Evolutionary conservation across 1,140 invertebrate species (phyloP).

Genomic region (Solenopsis fugax): DNA sequence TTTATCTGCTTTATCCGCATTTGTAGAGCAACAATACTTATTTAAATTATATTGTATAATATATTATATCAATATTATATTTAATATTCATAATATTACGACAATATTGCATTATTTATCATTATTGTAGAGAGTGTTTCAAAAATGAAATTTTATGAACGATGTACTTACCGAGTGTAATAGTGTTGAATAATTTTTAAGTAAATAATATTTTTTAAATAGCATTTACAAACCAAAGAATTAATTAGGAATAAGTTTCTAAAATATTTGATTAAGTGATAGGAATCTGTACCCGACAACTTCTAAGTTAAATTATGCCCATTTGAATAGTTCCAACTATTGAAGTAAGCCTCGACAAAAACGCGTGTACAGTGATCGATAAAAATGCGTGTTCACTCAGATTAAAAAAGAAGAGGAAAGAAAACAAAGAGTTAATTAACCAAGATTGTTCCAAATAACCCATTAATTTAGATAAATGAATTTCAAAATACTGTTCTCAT

Average conservation of each 20-base stretch:
- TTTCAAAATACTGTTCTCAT: not conserved
- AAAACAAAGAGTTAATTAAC: not conserved
- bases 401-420: constrained; percentile 17
- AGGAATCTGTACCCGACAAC: constrained; percentile 21
- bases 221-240: not conserved
- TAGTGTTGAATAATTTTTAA: constrained; percentile 13
- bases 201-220: not conserved
- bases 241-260: not conserved
- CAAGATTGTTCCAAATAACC: not conserved
- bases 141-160: not conserved
- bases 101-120: not conserved
- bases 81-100: constrained; percentile 2
- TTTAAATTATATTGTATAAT: constrained; percentile 11
- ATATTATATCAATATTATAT: constrained; percentile 1
- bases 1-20: not conserved
- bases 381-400: constrained; percentile 33
- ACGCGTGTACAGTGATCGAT: constrained; percentile 57
- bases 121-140: too few relatives aligned
- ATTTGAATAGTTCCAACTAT: constrained; percentile 35
- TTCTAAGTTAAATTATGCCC: not conserved
- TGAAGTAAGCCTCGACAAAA: constrained; percentile 53
- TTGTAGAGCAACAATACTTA: constrained; percentile 5
- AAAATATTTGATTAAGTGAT: not conserved
- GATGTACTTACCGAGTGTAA: not conserved
- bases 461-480: not conserved